phyloP scores from a whole-genome alignment of 2,797 vertebrate genomes.

The Neoniphon sammara region DNA sequence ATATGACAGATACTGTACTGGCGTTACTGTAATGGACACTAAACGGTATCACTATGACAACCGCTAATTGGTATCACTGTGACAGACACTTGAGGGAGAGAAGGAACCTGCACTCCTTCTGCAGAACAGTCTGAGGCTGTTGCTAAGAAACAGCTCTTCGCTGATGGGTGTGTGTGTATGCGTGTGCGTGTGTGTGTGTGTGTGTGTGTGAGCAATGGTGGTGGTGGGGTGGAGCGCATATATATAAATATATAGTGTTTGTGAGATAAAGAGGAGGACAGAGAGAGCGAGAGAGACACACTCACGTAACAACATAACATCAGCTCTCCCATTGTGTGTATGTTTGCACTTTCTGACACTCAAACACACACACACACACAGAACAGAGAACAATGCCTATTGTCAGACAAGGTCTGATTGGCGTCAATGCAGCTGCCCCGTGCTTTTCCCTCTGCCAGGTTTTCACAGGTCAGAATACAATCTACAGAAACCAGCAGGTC shows the following conservation, averaged over 20 bases:
- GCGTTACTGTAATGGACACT: constrained; percentile 54
- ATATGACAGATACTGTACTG: constrained; percentile 46
- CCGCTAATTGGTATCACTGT: constrained; percentile 61
- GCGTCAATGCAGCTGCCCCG: neutral
- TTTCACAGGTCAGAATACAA: constrained; percentile 25
- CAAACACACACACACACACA: constrained; percentile 7
- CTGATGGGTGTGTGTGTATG: constrained; percentile 6
- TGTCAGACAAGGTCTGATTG: constrained; percentile 25
- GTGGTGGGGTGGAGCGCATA: neutral
- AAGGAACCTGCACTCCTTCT: constrained; percentile 27
- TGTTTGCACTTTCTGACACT: neutral
- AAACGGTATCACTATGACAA: constrained; percentile 49
- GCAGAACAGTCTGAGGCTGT: constrained; percentile 48
- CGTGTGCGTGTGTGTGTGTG: constrained; percentile 5
- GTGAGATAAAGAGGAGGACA: too few relatives aligned
- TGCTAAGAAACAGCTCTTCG: constrained; percentile 69
- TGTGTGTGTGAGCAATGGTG: neutral
- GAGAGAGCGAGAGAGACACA: neutral
- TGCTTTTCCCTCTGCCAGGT: neutral
- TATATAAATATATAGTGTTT: constrained; percentile 1
- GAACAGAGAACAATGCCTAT: neutral
- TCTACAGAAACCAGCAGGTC: constrained; percentile 18
- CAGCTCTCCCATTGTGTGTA: neutral
- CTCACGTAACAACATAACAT: neutral
- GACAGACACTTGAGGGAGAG: constrained; percentile 61